Evolutionary conservation across 2,797 vertebrate genomes (phyloP).

Genomic region (Glyptemys insculpta): DNA sequence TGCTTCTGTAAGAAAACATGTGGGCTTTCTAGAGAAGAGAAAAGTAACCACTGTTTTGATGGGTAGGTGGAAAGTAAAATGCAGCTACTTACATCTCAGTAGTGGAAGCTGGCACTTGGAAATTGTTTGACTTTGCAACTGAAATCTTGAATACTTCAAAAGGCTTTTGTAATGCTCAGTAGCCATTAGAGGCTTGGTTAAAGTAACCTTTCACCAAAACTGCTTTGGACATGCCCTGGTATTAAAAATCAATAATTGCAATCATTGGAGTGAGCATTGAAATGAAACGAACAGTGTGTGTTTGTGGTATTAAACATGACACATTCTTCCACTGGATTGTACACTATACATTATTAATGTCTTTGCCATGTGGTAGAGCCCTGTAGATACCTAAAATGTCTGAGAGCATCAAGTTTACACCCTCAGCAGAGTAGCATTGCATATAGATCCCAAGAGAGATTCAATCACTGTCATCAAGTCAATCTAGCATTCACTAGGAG

Average conservation of each 20-base stretch:
- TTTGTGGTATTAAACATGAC: not conserved
- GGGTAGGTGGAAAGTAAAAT: not conserved
- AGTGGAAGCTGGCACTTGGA: not conserved
- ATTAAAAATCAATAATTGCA: not conserved
- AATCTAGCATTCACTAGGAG: not conserved
- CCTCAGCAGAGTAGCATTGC: not conserved
- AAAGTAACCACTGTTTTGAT: not conserved
- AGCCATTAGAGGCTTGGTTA: not conserved
- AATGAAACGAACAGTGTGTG: not conserved
- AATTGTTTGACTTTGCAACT: not conserved
- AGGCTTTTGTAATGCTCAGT: not conserved
- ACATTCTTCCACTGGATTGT: not conserved
- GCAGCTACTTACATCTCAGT: not conserved
- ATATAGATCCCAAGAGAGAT: not conserved
- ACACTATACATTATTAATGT: not conserved
- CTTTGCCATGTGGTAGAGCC: accelerated
- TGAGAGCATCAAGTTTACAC: not conserved
- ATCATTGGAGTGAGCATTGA: not conserved
- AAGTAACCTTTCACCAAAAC: not conserved
- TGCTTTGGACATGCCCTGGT: not conserved
- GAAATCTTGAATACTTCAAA: not conserved
- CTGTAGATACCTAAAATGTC: not conserved
- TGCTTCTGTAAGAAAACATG: not conserved
- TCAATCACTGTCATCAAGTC: not conserved
- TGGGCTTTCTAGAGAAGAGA: accelerated